Base-by-base conservation (phyloP, 2,113 vertebrate species). In the Phaethornis superciliosus region DNA sequence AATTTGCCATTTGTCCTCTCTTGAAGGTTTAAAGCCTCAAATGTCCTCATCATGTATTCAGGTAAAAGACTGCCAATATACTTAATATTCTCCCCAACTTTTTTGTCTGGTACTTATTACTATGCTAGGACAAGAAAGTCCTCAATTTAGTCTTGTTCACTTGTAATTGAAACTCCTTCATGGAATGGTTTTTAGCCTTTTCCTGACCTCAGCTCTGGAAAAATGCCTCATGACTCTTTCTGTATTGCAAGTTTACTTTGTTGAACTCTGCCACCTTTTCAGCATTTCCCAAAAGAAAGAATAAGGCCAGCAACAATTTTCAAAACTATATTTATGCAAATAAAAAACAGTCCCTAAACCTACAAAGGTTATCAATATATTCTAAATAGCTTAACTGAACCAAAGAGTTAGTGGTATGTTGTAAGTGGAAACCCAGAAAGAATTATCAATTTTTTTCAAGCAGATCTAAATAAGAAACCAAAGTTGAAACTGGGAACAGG, bases 81-180 rank as follows among this genome's bases (percentile, higher is more conserved):
- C 8, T 79, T 81, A 67, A 63, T 27, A 88, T 51, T 60, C 63
- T 76, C n/a, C 65, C 27, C 37, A 85, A 4, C 9, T 46, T 40
- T 82, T 81, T 28, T 47, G 14, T 37, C 76, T 86, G 49, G 42
- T 62, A 52, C 47, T 71, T 84, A 71, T 40, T 83, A 68, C 27
- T 8, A n/a, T 18, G 8, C 35, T 33, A 81, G 33, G 28, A 95
- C 62, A 94, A 69, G 60, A 54, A 93, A 90, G 6, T 68, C 24
- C 54, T 60, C 35, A 88, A 86, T 88, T 81, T 84, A 32, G 90
- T 93, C 77, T 56, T 93, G 30, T 78, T 92, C 82, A 15, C 40
- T 30, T 71, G 49, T 55, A 85, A 95, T 51, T 92, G 60, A 81
- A 91, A 68, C 32, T 65, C 40, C 40, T 71, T 71, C 44, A 56